phyloP scores from a whole-genome alignment of 1,140 invertebrate species.

The Scaptomyza graminum region DNA sequence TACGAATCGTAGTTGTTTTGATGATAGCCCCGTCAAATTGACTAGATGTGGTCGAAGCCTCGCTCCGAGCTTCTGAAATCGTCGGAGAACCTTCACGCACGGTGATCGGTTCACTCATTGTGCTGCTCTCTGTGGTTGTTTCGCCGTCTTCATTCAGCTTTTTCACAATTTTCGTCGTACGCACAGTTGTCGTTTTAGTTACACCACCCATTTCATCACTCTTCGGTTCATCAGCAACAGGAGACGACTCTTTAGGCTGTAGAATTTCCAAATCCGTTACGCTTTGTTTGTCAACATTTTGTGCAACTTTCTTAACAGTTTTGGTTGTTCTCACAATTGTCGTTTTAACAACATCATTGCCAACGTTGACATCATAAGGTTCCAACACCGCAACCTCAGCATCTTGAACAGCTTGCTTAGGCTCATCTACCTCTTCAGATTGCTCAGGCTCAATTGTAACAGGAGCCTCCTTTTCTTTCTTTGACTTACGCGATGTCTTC shows the following conservation, averaged over 20 bases:
- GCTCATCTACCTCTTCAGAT: background rate
- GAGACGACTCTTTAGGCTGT: constrained; percentile 2
- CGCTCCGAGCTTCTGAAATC: constrained; percentile 69
- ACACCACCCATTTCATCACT: constrained; percentile 56
- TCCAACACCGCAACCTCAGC: constrained; percentile 14
- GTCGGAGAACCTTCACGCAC: constrained; percentile 64
- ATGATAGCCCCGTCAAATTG: constrained; percentile 80
- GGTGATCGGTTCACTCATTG: constrained; percentile 62
- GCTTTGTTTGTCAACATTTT: constrained; percentile 60
- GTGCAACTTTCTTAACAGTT: constrained; percentile 73
- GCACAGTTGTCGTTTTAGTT: constrained; percentile 78
- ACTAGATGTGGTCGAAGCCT: constrained; percentile 75
- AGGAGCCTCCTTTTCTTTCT: background rate
- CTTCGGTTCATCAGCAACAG: constrained; percentile 27
- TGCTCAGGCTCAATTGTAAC: background rate
- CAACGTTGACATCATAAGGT: constrained; percentile 8
- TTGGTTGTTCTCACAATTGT: constrained; percentile 80
- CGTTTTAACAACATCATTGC: constrained; percentile 74
- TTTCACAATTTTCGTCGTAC: constrained; percentile 73
- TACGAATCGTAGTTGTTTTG: constrained; percentile 81
- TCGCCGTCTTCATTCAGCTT: constrained; percentile 70
- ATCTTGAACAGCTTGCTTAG: background rate
- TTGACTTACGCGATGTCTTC: constrained; percentile 12
- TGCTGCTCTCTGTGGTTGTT: constrained; percentile 67
- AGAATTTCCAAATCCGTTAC: constrained; percentile 20